phyloP scores from a whole-genome alignment of 2,797 vertebrate species.

The Girardinus metallicus region DNA sequence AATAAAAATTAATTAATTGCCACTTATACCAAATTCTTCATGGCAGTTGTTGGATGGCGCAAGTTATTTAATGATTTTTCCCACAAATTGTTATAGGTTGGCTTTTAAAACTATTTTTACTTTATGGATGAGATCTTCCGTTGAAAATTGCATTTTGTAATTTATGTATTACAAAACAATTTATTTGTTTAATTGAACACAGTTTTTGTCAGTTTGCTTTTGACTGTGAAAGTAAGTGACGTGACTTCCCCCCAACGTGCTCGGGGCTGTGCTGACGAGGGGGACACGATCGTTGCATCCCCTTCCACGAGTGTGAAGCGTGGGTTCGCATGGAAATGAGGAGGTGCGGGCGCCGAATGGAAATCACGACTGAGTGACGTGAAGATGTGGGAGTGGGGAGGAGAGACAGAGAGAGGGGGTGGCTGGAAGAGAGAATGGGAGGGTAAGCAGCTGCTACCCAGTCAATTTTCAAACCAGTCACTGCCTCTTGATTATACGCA shows the following conservation, averaged over 20 bases:
- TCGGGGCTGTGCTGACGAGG: neutral
- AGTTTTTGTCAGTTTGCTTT: neutral
- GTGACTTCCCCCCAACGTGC: neutral
- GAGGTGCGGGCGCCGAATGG: conserved; percentile 76
- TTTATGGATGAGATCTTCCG: neutral
- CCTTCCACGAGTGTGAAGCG: conserved; percentile 65
- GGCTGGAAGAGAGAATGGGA: conserved; percentile 64
- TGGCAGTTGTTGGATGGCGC: neutral
- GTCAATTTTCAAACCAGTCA: conserved; percentile 60
- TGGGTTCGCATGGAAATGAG: conserved; percentile 83
- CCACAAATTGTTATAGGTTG: neutral
- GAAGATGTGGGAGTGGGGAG: conserved; percentile 62
- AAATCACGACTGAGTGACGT: conserved; percentile 84
- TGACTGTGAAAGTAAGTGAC: neutral
- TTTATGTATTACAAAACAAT: neutral
- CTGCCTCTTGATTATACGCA: conserved; percentile 36
- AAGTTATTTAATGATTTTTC: neutral
- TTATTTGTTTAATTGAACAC: neutral
- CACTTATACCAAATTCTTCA: neutral
- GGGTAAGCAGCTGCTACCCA: conserved; percentile 69
- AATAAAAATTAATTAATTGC: neutral
- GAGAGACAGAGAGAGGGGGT: conserved; percentile 43
- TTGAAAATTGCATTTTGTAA: neutral
- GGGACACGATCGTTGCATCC: conserved; percentile 46
- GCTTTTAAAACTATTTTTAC: neutral